Evolutionary conservation across 1,140 invertebrate genomes (phyloP), one percentile per base, ranked within the genome.

Genomic region (Stratiolaelaps scimitus): DNA sequence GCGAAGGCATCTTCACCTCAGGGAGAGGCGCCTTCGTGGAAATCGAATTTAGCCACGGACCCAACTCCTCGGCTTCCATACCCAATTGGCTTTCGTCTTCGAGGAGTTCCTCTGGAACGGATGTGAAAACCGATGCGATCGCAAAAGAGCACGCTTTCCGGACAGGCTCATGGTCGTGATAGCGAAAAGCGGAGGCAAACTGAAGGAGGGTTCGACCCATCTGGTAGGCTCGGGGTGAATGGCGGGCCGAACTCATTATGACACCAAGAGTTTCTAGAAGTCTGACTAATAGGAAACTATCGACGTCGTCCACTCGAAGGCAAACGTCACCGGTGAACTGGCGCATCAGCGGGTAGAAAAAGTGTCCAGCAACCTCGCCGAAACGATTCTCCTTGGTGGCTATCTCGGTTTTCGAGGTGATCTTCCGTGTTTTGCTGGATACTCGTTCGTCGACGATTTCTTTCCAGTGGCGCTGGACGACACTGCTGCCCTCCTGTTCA

Each of bases 211-310:
- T 23, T 60, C 34, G 26, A 17, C 53, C 53, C 53, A 60, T 60
- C 53, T 60, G 53, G 26, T 60, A 60, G 13, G 53, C 53, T 34
- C 34, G 53, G 15, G 53, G 53, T 17, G 53, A 19, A 23, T 60
- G 26, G 26, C 53, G 13, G 2, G 53, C 53, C 10, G 53, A 60
- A 34, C 34, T 60, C 53, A 60, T 60, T 34, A 60, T 15, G 26
- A 60, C 53, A 2, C 53, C 53, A 17, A 60, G 53, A 26, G 53
- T 60, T 60, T 60, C 26, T 34, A 60, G 26, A n/a, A 60, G 53
- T 34, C 26, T 60, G 34, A 60, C 53, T 15, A 60, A 23, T 2
- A 60, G 20, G 23, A 60, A 60, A 10, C 53, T 60, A 34, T 60
- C 53, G 10, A 29, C 53, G 53, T n/a, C 23, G 15, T 60, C 15